These are phyloP conservation scores for Vanessa atalanta DNA, from an alignment of 1,140 invertebrate genomes.

Conservation along the genomic window DNA sequence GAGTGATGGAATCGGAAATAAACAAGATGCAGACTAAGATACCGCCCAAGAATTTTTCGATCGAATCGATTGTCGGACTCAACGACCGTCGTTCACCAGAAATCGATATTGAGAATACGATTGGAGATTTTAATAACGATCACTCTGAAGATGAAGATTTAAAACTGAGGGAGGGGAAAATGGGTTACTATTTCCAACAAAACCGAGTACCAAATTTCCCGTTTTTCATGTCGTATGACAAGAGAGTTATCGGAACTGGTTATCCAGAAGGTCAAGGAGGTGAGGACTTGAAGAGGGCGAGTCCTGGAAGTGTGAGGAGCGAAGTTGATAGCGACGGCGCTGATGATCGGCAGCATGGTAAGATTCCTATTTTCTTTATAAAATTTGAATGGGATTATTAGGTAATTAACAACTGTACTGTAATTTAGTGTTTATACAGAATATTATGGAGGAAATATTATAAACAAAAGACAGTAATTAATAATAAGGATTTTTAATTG, in stretches of 20 bases:
- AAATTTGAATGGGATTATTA: neutral
- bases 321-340: constrained; percentile 74
- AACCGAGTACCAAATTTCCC: constrained; percentile 73
- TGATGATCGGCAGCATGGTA: constrained; percentile 69
- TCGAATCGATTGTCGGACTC: constrained; percentile 72
- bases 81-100: constrained; percentile 71
- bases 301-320: constrained; percentile 68
- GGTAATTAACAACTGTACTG: too few species aligned
- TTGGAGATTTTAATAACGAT: constrained; percentile 61
- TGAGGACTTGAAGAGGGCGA: constrained; percentile 68
- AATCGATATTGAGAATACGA: constrained; percentile 74
- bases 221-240: constrained; percentile 74
- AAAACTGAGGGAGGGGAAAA: constrained; percentile 62
- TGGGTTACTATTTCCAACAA: constrained; percentile 70
- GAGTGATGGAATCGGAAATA: constrained; percentile 70
- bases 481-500: too few species aligned
- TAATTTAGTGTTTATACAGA: too few species aligned
- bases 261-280: constrained; percentile 48
- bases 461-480: too few species aligned
- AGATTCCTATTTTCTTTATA: constrained; percentile 34
- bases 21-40: constrained; percentile 73
- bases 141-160: constrained; percentile 69
- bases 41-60: constrained; percentile 71
- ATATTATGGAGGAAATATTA: too few species aligned
- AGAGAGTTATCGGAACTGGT: constrained; percentile 49